A percentile compares a stretch with the other conserved stretches of the same genome.
phyloP scores from a whole-genome alignment of 2,113 vertebrate species.

The Pelusios castaneus region DNA sequence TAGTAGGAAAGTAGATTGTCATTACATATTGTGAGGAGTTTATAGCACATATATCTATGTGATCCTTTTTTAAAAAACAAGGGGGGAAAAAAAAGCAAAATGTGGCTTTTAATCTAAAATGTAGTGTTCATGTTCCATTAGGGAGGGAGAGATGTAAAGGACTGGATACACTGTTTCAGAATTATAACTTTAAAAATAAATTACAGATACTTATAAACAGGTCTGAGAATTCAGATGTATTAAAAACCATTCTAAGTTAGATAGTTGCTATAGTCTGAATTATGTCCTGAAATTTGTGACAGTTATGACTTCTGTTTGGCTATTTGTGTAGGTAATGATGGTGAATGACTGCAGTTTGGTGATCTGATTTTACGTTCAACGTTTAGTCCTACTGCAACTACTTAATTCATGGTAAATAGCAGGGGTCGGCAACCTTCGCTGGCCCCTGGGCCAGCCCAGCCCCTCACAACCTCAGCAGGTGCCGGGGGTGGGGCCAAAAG shows the following conservation, averaged over 20 bases:
- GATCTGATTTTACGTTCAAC: fast-evolving
- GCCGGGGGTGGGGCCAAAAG: too few species aligned
- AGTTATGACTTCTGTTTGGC: neutral
- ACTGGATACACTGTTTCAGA: too few species aligned
- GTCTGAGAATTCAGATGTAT: neutral
- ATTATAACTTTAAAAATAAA: neutral
- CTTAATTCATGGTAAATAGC: neutral
- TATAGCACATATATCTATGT: neutral
- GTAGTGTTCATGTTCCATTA: neutral
- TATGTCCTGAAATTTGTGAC: neutral
- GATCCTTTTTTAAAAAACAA: neutral
- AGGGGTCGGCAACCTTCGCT: too few species aligned
- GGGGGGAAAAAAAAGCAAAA: neutral
- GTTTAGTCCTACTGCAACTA: neutral
- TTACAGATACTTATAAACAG: neutral
- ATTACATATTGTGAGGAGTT: neutral
- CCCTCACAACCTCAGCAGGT: too few species aligned
- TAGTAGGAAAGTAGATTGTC: fast-evolving
- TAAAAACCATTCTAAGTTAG: neutral
- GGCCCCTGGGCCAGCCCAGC: too few species aligned
- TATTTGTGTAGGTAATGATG: neutral
- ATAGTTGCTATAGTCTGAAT: neutral
- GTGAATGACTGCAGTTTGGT: neutral
- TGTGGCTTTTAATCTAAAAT: neutral
- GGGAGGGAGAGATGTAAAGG: neutral